phyloP scores from a whole-genome alignment of 2,888 invertebrate genomes.

The Corythucha ciliata region DNA sequence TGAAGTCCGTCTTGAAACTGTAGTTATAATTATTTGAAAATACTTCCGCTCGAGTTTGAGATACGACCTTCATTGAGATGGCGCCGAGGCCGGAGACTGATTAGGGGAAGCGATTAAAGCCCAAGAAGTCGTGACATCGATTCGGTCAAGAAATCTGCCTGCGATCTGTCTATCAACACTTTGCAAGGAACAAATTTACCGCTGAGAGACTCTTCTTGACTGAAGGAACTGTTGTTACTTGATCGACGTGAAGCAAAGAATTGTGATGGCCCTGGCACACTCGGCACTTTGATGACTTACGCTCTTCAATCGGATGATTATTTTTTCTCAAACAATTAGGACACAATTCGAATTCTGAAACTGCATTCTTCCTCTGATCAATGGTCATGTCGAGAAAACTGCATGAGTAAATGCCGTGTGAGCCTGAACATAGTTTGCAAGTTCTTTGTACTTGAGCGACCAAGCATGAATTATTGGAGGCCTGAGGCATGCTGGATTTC shows the following conservation, averaged over 20 bases:
- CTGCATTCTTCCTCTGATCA: no score
- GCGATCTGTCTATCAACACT: constrained; percentile 11
- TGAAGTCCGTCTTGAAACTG: background rate
- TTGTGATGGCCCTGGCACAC: no score
- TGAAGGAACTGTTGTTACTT: background rate
- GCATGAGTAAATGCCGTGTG: background rate
- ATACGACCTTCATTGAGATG: background rate
- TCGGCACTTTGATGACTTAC: no score
- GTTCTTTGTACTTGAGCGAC: no score
- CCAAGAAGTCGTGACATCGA: background rate
- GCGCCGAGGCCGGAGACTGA: constrained; percentile 3
- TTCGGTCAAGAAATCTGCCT: constrained; percentile 8
- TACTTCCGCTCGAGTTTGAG: background rate
- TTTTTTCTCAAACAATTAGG: no score
- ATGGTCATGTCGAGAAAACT: background rate
- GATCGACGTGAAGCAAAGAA: no score
- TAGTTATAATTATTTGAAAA: background rate
- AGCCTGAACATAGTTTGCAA: no score
- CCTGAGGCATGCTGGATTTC: no score
- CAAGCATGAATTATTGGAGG: background rate
- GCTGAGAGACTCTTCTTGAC: background rate
- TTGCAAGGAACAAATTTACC: background rate
- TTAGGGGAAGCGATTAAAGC: no score
- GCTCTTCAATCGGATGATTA: no score
- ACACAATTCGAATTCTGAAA: no score